Evolutionary conservation across 1,140 invertebrate species (phyloP).

Genomic region (Drosophila equinoxialis): DNA sequence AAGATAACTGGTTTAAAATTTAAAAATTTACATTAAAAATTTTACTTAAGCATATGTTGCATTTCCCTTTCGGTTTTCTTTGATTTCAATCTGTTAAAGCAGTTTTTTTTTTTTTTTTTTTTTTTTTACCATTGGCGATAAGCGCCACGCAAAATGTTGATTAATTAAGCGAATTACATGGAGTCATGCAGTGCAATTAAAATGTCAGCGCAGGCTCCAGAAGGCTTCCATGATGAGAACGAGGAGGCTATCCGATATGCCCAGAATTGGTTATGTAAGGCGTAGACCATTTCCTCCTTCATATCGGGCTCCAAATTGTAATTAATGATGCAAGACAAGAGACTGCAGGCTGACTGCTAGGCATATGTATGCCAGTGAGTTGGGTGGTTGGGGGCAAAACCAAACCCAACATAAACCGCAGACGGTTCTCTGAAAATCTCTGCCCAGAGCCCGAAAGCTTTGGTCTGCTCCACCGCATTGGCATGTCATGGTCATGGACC

Average conservation of each 20-base stretch:
- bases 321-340: conserved; percentile 77
- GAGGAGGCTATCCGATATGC: conserved; percentile 17
- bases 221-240: conserved; percentile 22
- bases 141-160: conserved; percentile 60
- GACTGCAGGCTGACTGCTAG: conserved; percentile 25
- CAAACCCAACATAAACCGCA: conserved; percentile 28
- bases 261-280: conserved; percentile 51
- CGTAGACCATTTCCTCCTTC: not conserved
- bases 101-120: not conserved
- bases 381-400: not conserved
- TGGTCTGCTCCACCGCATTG: conserved; percentile 13
- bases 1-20: no score
- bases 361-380: not conserved
- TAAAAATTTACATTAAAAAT: no score
- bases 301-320: conserved; percentile 66
- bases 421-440: conserved; percentile 53
- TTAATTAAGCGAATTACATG: conserved; percentile 78
- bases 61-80: not conserved
- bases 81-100: not conserved
- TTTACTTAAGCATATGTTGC: not conserved
- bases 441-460: conserved; percentile 31
- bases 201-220: conserved; percentile 66
- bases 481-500: conserved; percentile 43
- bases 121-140: conserved; percentile 29
- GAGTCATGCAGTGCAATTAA: conserved; percentile 79